Conservation (phyloP, 1,140 invertebrate species). For the Lasioglossum albipes region DNA sequence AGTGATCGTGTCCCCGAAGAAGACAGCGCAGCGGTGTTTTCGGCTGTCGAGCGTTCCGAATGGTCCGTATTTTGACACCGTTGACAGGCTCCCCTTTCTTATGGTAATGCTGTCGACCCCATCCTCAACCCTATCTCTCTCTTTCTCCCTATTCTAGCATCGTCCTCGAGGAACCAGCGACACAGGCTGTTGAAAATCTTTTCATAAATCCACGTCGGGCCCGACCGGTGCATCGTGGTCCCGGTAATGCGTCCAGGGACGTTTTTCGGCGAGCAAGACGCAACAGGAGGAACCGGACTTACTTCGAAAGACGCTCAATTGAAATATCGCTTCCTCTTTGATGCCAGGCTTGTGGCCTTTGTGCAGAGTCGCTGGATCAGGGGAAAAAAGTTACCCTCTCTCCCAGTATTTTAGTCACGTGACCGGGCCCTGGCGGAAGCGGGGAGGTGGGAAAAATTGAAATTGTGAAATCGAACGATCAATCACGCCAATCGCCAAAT, state of each 20-base stretch:
- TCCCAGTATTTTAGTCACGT: too few relatives aligned
- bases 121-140: background rate
- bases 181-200: constrained; percentile 28
- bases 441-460: too few relatives aligned
- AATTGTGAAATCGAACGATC: too few relatives aligned
- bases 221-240: constrained; percentile 26
- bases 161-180: constrained; percentile 2
- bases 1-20: background rate
- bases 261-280: background rate
- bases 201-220: constrained; percentile 33
- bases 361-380: too few relatives aligned
- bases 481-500: too few relatives aligned
- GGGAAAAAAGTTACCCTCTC: too few relatives aligned
- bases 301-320: too few relatives aligned
- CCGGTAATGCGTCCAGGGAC: constrained; percentile 33
- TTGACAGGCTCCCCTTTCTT: constrained; percentile 56
- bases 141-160: constrained; percentile 24
- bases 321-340: too few relatives aligned
- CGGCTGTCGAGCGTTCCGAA: constrained; percentile 30
- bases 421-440: too few relatives aligned
- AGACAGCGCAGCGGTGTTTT: constrained; percentile 20
- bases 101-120: constrained; percentile 52
- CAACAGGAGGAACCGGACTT: background rate
- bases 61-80: constrained; percentile 59
- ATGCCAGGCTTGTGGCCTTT: too few relatives aligned